Evolutionary conservation across 1,140 invertebrate species (phyloP).

Genomic region (Amyelois transitella): DNA sequence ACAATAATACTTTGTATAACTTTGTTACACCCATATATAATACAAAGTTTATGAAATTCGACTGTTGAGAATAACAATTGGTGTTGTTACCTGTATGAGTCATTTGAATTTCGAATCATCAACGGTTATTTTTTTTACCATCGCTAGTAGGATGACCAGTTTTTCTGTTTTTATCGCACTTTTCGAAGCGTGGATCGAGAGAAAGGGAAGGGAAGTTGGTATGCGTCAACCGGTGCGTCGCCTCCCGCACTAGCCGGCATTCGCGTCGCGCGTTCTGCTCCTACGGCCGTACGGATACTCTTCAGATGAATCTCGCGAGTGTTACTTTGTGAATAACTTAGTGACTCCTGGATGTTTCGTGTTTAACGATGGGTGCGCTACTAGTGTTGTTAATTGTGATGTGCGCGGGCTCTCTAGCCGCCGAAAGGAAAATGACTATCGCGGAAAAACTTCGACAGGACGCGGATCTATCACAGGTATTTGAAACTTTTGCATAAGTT

Average conservation of each 20-base stretch:
- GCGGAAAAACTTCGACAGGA: slow-evolving; percentile 57
- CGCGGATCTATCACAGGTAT: slow-evolving; percentile 61
- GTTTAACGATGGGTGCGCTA: slow-evolving; percentile 46
- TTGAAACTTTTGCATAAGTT: slow-evolving; percentile 35
- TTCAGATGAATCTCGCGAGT: slow-evolving; percentile 50
- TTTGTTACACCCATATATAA: neutral
- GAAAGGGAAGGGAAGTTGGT: slow-evolving; percentile 39
- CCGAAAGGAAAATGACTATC: slow-evolving; percentile 55
- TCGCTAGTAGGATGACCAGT: slow-evolving; percentile 39
- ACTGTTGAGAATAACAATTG: neutral
- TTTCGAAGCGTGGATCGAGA: slow-evolving; percentile 19
- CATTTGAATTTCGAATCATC: slow-evolving; percentile 21
- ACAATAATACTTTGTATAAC: neutral
- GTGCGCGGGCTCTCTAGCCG: slow-evolving; percentile 27
- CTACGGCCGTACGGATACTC: slow-evolving; percentile 28
- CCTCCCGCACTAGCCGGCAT: slow-evolving; percentile 45
- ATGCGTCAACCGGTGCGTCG: slow-evolving; percentile 36
- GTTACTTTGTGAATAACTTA: slow-evolving; percentile 36
- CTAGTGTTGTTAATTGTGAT: slow-evolving; percentile 56
- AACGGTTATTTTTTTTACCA: slow-evolving; percentile 25
- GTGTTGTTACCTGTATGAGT: neutral
- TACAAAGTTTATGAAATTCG: neutral
- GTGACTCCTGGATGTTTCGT: slow-evolving; percentile 35
- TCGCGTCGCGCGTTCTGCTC: slow-evolving; percentile 37
- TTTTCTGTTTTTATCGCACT: slow-evolving; percentile 22